A percentile compares a stretch with the other conserved stretches of the same genome.
phyloP scores from a whole-genome alignment of 2,888 invertebrate species.

The Lithophane socia region DNA sequence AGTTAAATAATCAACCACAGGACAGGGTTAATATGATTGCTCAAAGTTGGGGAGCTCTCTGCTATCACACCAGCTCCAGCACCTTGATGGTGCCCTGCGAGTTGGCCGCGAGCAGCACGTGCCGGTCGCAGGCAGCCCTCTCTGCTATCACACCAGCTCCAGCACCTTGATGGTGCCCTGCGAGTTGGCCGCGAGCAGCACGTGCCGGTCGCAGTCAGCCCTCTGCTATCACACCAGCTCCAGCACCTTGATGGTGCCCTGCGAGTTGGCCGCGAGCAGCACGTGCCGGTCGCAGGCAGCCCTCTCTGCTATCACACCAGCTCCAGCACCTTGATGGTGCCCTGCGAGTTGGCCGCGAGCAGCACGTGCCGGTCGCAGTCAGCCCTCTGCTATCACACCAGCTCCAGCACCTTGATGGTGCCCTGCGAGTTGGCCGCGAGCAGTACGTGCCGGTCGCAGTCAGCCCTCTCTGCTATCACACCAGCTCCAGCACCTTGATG shows the following conservation, averaged over 20 bases:
- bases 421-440: constrained; percentile 91
- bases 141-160: constrained; percentile 81
- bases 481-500: constrained; percentile 95
- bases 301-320: constrained; percentile 39
- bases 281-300: too few relatives aligned
- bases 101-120: too few relatives aligned
- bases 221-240: constrained; percentile 81
- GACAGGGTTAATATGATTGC: too few relatives aligned
- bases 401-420: constrained; percentile 96
- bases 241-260: constrained; percentile 97
- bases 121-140: too few relatives aligned
- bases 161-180: constrained; percentile 98
- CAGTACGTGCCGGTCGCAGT: too few relatives aligned
- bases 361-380: too few relatives aligned
- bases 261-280: constrained; percentile 81
- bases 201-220: too few relatives aligned
- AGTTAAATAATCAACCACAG: too few relatives aligned
- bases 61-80: constrained; percentile 87
- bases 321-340: constrained; percentile 97
- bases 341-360: constrained; percentile 90
- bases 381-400: background rate
- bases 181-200: constrained; percentile 73
- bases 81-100: constrained; percentile 98
- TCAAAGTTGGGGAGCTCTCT: too few relatives aligned
- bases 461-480: background rate